Evolutionary conservation across 2,113 vertebrate genomes (phyloP), one percentile per base, ranked within the genome.

Genomic region (Antigone vipio): DNA sequence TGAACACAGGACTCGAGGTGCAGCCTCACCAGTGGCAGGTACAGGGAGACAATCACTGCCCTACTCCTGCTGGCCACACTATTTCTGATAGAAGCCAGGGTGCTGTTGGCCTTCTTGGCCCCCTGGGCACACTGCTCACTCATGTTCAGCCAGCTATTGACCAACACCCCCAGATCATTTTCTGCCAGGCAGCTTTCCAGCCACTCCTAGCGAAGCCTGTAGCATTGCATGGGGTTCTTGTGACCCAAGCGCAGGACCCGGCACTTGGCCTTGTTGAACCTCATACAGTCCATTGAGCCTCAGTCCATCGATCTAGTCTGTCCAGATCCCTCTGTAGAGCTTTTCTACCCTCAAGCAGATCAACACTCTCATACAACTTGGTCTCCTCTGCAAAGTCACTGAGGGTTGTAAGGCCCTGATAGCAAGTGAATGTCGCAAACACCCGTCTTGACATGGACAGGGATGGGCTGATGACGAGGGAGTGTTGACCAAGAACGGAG

Each of bases 171-270:
- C 50, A 27, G 50, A 12, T 26, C 23, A 14, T 50, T 52, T 52
- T 52, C 50, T 23, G 24, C 23, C 12, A 14, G 24, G 12, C 14
- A 26, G 50, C 50, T 24, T 52, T 52, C 50, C 23, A 52, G 50
- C 24, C 40, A 42, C 40, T 42, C 40, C 13, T 52, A 23, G 23
- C 24, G 23, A 26, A 26, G 50, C 50, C 50, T 52, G 24, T 52
- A 26, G 50, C 8, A 0, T 3, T 76, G 16, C 53, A 20, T 53
- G 21, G 6, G 13, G 16, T 21, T 40, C 11, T 29, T 62, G 32
- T 45, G 21, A 27, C 9, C 2, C 8, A 69, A 34, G 17, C 40
- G n/a, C 44, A 40, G 64, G 53, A 34, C 22, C 6, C 0, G 0
- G 15, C 30, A 42, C 40, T 42, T 7, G 2, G 15, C 32, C 40